Conservation (phyloP, 2,113 vertebrate species). For the Ellobius talpinus region DNA sequence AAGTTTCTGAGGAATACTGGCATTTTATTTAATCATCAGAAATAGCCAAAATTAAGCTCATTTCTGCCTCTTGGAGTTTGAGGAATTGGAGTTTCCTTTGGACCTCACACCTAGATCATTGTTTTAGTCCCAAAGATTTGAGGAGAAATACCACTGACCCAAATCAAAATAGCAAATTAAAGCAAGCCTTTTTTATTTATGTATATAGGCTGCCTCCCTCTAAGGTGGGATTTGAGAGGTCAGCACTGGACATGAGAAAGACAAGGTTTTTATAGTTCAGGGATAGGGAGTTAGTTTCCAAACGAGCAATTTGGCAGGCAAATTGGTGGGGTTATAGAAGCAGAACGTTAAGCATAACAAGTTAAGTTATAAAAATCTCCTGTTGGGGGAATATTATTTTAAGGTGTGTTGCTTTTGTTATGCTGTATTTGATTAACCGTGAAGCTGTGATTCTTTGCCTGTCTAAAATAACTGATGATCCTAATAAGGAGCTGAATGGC, state of each 20-base stretch:
- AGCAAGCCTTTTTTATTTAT: background rate
- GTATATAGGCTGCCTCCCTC: background rate
- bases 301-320: background rate
- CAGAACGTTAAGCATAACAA: background rate
- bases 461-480: no score
- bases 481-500: no score
- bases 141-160: no score
- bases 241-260: background rate
- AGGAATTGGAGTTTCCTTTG: background rate
- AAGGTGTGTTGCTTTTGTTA: no score
- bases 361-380: background rate
- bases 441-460: no score
- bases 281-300: background rate
- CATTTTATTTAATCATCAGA: background rate
- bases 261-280: background rate
- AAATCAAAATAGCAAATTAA: no score
- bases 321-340: background rate
- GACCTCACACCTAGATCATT: background rate
- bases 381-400: no score
- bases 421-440: no score
- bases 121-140: background rate
- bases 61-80: background rate
- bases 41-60: background rate
- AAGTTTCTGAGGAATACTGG: background rate
- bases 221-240: background rate